These are phyloP conservation scores for Porites australiensis DNA, from an alignment of 64 coral and sea anemone genomes.

Conservation along the genomic window DNA sequence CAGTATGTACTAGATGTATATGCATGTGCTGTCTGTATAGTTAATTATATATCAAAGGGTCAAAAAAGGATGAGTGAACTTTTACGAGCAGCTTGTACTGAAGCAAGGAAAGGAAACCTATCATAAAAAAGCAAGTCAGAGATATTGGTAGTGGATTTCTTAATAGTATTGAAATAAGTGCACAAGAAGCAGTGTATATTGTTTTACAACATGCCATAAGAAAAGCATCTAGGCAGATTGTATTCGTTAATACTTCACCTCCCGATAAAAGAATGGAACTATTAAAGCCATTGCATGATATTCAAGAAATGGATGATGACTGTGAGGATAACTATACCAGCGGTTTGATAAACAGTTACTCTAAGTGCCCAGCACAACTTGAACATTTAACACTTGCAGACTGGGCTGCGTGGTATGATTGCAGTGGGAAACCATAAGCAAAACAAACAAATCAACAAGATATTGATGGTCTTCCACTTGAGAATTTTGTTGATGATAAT, in stretches of 20 bases:
- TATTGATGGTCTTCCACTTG: slow-evolving; percentile 75
- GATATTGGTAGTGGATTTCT: slow-evolving; percentile 63
- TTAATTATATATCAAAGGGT: slow-evolving; percentile 89
- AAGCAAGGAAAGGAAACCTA: slow-evolving; percentile 77
- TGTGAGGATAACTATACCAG: slow-evolving; percentile 46
- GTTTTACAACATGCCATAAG: slow-evolving; percentile 55
- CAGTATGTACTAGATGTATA: slow-evolving; percentile 87
- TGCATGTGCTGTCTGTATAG: slow-evolving; percentile 82
- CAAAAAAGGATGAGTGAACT: slow-evolving; percentile 88
- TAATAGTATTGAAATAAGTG: slow-evolving; percentile 70
- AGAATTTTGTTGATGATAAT: slow-evolving; percentile 82
- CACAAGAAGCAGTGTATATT: slow-evolving; percentile 59
- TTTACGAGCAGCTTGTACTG: slow-evolving; percentile 70
- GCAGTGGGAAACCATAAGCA: slow-evolving; percentile 60
- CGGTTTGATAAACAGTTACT: slow-evolving; percentile 40
- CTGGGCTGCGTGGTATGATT: slow-evolving; percentile 63
- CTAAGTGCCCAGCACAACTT: slow-evolving; percentile 50
- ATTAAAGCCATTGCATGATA: slow-evolving; percentile 54
- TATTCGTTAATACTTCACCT: slow-evolving; percentile 62
- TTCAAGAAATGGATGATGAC: slow-evolving; percentile 62
- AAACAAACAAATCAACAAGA: slow-evolving; percentile 79
- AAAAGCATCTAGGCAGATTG: slow-evolving; percentile 53
- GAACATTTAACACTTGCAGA: slow-evolving; percentile 61
- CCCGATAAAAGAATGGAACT: slow-evolving; percentile 52
- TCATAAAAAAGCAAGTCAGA: slow-evolving; percentile 64